Base-by-base conservation (phyloP, 2,888 invertebrate species). In the Drosophila lacicola region DNA sequence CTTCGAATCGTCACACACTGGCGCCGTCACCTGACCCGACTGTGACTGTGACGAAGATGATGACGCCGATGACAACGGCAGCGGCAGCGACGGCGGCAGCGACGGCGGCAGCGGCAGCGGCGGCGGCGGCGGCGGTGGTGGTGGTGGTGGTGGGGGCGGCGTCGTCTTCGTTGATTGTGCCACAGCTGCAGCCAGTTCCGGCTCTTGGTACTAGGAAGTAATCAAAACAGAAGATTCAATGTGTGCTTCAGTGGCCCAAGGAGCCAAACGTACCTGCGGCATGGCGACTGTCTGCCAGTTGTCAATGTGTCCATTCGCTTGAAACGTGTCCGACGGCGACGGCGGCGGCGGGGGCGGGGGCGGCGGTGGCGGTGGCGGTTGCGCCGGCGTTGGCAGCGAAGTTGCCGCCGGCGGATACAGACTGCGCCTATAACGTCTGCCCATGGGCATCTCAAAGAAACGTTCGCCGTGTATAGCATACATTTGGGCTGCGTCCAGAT, bases 381-480 rank as follows among this genome's bases (percentile, higher is more conserved):
- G 17, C 17, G 17, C 1, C 17, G 17, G 17, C 8, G 34, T 0
- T 39, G 36, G 33, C 1, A 29, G 1, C 14, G 45, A 2, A 37
- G 17, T 1, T 17, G 17, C 17, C 17, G 17, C 19, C 5, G 17
- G 1, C 37, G 51, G 14, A 49, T 49, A 33, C 10, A 60, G 6
- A 10, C 29, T 47, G 36, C 25, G 29, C 1, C 29, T 68, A 42
- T 71, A 80, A 0, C 57, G 36, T n/a, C 37, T 49, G 4, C 68
- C 72, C 58, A 71, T 51, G 2, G 80, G 70, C 77, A 78, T 78
- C 11, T 80, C 57, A 21, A 80, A 72, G 58, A 78, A 76, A 1
- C 21, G 41, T 13, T 78, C 77, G 9, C 80, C 78, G 21, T 80
- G 41, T 5, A 68, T 74, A 0, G 82, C 78, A 44, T 78, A 69